A percentile compares a stretch with the other conserved stretches of the same genome.
Evolutionary conservation across 2,888 invertebrate genomes (phyloP).

Genomic region (Lepetodrilus schrolli): DNA sequence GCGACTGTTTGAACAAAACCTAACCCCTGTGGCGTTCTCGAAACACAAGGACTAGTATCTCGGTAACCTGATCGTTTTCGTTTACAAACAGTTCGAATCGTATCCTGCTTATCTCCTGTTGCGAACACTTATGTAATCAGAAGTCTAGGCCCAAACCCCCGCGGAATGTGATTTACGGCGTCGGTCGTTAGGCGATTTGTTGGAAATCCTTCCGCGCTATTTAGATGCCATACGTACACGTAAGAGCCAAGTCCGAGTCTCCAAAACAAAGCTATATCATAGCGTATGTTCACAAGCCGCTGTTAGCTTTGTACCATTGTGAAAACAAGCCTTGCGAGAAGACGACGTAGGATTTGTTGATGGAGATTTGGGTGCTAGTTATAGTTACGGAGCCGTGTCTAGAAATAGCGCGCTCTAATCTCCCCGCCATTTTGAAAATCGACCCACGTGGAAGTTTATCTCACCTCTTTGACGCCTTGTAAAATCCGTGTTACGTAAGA

Average conservation of each 20-base stretch:
- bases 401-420: neutral
- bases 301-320: conserved; percentile 12
- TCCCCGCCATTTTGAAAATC: neutral
- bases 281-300: neutral
- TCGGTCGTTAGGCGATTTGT: conserved; percentile 10
- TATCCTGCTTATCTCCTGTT: conserved; percentile 6
- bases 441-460: no score
- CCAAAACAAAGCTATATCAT: neutral
- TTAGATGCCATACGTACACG: neutral
- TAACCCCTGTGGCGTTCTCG: neutral
- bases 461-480: no score
- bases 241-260: neutral
- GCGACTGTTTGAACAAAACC: conserved; percentile 1
- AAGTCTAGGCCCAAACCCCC: neutral
- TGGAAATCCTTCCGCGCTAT: conserved; percentile 4
- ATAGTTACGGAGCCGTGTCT: neutral
- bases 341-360: neutral
- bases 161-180: conserved; percentile 2
- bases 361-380: neutral
- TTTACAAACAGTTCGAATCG: conserved; percentile 9
- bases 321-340: neutral
- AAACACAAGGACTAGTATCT: neutral
- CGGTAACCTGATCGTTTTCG: neutral
- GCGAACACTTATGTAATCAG: neutral
- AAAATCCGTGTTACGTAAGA: no score